Conservation (phyloP, 2,113 vertebrate species). For the Semicossyphus pulcher region DNA sequence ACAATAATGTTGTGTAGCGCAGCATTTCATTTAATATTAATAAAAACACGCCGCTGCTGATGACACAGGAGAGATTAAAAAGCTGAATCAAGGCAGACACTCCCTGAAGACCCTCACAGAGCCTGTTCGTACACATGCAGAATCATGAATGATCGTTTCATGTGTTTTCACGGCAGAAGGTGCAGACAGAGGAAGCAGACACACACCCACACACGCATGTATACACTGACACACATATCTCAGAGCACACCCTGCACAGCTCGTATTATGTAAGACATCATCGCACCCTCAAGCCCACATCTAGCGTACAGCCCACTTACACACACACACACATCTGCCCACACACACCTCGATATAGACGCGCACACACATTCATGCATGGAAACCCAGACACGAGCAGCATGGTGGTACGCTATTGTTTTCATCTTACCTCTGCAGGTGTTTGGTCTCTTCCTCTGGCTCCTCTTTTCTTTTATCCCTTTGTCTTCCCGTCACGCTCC, state of each 20-base stretch:
- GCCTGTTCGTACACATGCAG: neutral
- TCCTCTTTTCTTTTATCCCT: neutral
- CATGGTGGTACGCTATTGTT: constrained; percentile 29
- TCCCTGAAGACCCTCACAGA: constrained; percentile 3
- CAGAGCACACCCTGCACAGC: neutral
- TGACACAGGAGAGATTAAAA: constrained; percentile 3
- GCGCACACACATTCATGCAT: constrained; percentile 10
- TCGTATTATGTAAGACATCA: constrained; percentile 53
- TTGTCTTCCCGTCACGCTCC: neutral
- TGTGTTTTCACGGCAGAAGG: no score
- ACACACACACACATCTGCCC: constrained; percentile 6
- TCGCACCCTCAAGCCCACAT: no score
- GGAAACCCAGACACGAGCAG: constrained; percentile 13
- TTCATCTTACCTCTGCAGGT: constrained; percentile 68
- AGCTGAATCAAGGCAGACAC: constrained; percentile 41
- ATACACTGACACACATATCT: neutral
- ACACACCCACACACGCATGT: neutral
- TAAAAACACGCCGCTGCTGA: constrained; percentile 26
- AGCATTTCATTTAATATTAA: constrained; percentile 57
- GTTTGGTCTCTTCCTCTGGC: constrained; percentile 4
- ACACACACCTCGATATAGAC: neutral
- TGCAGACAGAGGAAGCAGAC: no score
- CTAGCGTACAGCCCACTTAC: no score
- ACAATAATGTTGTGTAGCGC: constrained; percentile 37
- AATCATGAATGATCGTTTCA: neutral